Evolutionary conservation across 2,113 vertebrate species (phyloP).

Genomic region (Gobiocypris rarus): DNA sequence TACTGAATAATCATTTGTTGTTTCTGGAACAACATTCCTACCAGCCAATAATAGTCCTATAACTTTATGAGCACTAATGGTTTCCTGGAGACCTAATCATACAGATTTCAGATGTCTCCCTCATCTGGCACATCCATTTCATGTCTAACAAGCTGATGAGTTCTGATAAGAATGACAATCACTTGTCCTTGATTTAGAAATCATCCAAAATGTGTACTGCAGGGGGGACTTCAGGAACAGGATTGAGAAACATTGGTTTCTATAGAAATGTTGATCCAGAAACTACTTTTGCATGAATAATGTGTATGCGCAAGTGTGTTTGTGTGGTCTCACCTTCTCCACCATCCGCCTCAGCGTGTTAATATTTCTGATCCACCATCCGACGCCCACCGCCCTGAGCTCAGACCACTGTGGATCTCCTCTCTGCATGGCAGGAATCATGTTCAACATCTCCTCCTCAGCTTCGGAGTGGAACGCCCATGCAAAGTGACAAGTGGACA

Average conservation of each 20-base stretch:
- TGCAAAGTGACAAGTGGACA: slow-evolving; percentile 98
- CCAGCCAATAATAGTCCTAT: neutral
- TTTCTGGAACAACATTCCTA: neutral
- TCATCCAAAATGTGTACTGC: neutral
- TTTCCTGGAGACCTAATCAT: neutral
- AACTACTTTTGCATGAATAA: neutral
- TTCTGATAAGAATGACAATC: too few relatives aligned
- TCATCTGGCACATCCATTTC: too few relatives aligned
- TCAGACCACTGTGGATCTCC: slow-evolving; percentile 98
- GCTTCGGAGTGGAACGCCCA: slow-evolving; percentile 99
- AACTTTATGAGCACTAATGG: neutral
- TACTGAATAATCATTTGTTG: neutral
- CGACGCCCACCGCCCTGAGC: slow-evolving; percentile 90
- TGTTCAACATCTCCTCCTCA: slow-evolving; percentile 95
- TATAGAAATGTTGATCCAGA: neutral
- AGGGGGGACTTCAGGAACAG: neutral
- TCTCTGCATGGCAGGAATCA: slow-evolving; percentile 96
- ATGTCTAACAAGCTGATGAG: too few relatives aligned
- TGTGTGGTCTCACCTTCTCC: slow-evolving; percentile 85
- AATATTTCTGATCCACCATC: slow-evolving; percentile 98
- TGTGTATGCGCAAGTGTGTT: neutral
- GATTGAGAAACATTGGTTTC: neutral
- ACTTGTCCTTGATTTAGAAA: neutral
- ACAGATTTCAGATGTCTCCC: neutral
- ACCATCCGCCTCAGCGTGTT: slow-evolving; percentile 95